Evolutionary conservation across 2,113 vertebrate genomes (phyloP).

Genomic region (Mesocricetus auratus): DNA sequence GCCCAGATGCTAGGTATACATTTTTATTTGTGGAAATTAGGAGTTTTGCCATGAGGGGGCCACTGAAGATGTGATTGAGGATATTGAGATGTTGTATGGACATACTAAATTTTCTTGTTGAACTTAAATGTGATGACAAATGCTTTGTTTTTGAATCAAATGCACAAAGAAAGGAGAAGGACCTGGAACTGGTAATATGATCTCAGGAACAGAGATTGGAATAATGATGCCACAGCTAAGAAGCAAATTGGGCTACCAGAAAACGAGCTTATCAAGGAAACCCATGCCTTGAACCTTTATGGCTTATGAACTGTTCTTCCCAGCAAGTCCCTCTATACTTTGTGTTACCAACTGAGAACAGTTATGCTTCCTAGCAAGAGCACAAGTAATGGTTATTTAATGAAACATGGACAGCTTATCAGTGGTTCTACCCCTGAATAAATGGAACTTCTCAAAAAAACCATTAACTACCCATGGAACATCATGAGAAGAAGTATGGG

Average conservation of each 20-base stretch:
- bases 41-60: too few species aligned
- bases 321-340: not conserved
- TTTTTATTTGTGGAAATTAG: not conserved
- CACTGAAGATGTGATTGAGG: not conserved
- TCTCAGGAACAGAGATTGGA: not conserved
- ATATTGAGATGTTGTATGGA: not conserved
- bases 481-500: not conserved
- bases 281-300: rapidly evolving
- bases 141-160: not conserved
- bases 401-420: too few species aligned
- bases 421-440: not conserved
- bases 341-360: too few species aligned
- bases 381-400: too few species aligned
- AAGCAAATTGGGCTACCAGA: rapidly evolving
- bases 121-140: not conserved
- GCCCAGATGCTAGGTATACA: not conserved
- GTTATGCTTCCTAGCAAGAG: not conserved
- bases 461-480: not conserved
- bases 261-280: not conserved
- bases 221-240: not conserved
- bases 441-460: too few species aligned
- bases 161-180: too few species aligned
- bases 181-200: not conserved
- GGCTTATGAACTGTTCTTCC: not conserved
- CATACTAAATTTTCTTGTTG: not conserved